phyloP scores from a whole-genome alignment of 2,797 vertebrate species.

The Toxotes lorentzi region DNA sequence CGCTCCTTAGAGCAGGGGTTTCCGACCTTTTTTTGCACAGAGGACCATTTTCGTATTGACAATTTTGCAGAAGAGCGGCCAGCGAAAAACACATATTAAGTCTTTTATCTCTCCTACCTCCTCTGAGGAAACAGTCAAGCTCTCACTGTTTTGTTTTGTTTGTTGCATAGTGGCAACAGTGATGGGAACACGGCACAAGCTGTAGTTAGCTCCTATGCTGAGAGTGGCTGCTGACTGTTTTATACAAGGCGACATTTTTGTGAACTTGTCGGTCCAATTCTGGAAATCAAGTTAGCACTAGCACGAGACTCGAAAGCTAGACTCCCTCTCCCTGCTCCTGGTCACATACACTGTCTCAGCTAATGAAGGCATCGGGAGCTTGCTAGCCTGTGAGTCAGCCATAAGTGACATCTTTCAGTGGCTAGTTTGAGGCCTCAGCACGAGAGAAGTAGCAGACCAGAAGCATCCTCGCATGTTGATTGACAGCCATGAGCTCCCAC shows the following conservation, averaged over 20 bases:
- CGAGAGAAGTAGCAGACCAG: neutral
- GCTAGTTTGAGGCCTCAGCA: neutral
- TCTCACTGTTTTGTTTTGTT: neutral
- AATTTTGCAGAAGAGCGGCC: neutral
- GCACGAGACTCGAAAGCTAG: neutral
- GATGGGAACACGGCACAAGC: neutral
- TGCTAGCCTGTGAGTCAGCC: neutral
- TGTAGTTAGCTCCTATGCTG: neutral
- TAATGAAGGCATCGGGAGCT: neutral
- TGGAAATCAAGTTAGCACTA: neutral
- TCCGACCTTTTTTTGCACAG: neutral
- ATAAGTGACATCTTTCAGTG: neutral
- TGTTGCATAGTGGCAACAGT: neutral
- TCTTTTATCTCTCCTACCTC: neutral
- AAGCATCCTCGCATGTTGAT: neutral
- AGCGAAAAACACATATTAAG: neutral
- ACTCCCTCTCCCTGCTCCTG: neutral
- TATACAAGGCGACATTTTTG: too few species aligned
- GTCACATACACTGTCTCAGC: neutral
- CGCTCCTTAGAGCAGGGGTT: slow-evolving; percentile 9
- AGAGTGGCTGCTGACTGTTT: neutral
- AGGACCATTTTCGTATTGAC: neutral
- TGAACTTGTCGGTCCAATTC: too few species aligned
- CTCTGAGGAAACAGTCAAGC: neutral
- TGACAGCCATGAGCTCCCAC: neutral